Conservation (phyloP, 2,113 vertebrate species). For the Cygnus atratus region DNA sequence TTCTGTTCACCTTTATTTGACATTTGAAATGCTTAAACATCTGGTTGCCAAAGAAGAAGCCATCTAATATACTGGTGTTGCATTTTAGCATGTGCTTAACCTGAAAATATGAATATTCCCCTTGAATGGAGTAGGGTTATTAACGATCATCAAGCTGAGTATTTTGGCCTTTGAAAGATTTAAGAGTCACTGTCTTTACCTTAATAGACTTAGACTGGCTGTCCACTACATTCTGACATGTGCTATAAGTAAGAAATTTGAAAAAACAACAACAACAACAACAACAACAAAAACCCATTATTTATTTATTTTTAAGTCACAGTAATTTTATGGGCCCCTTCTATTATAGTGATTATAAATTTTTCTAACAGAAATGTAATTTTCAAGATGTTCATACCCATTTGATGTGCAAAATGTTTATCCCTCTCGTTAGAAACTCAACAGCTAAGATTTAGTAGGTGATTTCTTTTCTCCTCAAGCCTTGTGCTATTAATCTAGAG, state of each 20-base stretch:
- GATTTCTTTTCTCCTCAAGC: neutral
- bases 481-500: neutral
- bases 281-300: neutral
- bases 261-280: neutral
- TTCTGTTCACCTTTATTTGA: neutral
- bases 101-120: neutral
- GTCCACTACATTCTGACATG: conserved; percentile 1
- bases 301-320: neutral
- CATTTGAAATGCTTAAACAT: neutral
- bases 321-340: neutral
- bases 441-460: neutral
- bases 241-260: neutral
- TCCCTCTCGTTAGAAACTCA: neutral
- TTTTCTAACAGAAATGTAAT: conserved; percentile 1
- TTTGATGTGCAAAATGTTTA: conserved; percentile 18
- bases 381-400: neutral
- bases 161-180: neutral
- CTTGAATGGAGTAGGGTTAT: neutral
- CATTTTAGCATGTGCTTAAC: neutral
- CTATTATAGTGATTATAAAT: neutral
- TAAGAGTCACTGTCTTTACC: neutral
- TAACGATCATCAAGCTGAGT: neutral
- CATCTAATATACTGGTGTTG: neutral
- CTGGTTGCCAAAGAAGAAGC: neutral
- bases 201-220: conserved; percentile 17